These are phyloP conservation scores for Apodemia duryi DNA, from an alignment of 2,888 invertebrate species.

Conservation along the genomic window DNA sequence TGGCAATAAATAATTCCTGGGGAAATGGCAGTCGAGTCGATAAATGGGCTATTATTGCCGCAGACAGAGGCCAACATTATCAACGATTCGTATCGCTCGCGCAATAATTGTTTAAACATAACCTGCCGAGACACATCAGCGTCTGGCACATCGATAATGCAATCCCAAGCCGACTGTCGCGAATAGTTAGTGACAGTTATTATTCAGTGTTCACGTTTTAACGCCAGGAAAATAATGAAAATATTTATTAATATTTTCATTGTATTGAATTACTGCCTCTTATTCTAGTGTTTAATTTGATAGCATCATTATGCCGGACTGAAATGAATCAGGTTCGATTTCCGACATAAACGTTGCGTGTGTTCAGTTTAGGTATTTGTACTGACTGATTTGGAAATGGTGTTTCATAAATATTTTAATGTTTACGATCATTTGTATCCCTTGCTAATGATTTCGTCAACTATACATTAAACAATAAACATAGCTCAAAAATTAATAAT, in stretches of 20 bases:
- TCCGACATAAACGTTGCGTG: no score
- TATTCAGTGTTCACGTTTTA: conserved; percentile 13
- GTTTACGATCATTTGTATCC: no score
- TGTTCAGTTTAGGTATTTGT: no score
- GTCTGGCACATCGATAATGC: conserved; percentile 55
- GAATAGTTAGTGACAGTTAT: conserved; percentile 1
- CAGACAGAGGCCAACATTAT: conserved; percentile 72
- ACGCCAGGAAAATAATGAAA: neutral
- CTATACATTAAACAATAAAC: no score
- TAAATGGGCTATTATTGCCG: conserved; percentile 74
- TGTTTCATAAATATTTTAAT: no score
- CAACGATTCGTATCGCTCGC: conserved; percentile 69
- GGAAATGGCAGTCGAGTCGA: conserved; percentile 66
- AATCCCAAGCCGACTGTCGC: conserved; percentile 21
- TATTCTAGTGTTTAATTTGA: no score
- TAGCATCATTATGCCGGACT: no score
- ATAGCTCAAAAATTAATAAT: no score
- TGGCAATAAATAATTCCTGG: conserved; percentile 69
- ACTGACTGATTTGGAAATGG: no score
- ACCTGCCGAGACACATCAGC: conserved; percentile 58
- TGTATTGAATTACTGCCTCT: no score
- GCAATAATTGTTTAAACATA: conserved; percentile 75
- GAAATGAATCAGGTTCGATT: no score
- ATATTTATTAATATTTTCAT: neutral
- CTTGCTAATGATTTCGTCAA: no score